These are phyloP conservation scores for Grapholita molesta DNA, from an alignment of 1,140 invertebrate genomes.

Conservation along the genomic window DNA sequence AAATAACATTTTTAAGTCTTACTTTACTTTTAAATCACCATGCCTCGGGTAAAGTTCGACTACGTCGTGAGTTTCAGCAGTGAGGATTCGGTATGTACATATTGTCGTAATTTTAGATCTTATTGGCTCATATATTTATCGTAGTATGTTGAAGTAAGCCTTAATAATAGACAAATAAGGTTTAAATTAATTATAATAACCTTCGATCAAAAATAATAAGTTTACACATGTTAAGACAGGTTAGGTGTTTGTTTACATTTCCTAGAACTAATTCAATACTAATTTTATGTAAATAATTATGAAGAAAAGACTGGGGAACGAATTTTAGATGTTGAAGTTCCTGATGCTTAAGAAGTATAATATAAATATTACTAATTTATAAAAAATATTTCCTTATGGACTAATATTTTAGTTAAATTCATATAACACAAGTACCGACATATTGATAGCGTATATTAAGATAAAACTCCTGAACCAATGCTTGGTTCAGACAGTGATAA, in stretches of 20 bases:
- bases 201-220: not conserved
- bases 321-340: no score
- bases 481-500: no score
- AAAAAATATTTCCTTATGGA: no score
- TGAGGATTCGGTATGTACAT: conserved; percentile 75
- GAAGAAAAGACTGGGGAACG: no score
- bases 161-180: not conserved
- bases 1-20: not conserved
- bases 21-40: conserved; percentile 21
- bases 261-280: not conserved
- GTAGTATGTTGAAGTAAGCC: not conserved
- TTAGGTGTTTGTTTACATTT: not conserved
- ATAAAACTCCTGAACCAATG: no score
- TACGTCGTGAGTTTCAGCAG: conserved; percentile 78
- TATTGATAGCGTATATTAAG: no score
- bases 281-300: not conserved
- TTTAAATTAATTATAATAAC: not conserved
- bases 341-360: no score
- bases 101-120: not conserved
- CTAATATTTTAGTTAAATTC: no score
- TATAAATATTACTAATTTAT: no score
- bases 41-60: conserved; percentile 72
- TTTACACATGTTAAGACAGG: not conserved
- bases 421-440: no score
- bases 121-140: not conserved